Base-by-base conservation (phyloP, 2,797 vertebrate species). In the Strix occidentalis region DNA sequence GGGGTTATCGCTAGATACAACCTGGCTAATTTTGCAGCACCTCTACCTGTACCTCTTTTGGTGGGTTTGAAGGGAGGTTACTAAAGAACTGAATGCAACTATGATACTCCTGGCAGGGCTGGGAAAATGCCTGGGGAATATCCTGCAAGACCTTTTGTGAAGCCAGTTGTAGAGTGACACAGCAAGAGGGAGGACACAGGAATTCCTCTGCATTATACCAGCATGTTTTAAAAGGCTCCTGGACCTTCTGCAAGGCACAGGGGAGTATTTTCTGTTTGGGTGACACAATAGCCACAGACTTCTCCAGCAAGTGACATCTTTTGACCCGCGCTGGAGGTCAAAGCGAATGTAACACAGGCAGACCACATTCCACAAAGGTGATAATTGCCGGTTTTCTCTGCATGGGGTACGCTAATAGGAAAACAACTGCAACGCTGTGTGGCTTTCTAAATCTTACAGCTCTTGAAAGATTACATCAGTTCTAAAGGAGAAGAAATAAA, bases 321-420 rank as follows among this genome's bases (percentile, higher is more conserved):
- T 92, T 97, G 97, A 98, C 98, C 98, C 91, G 39, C 58, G 87
- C 96, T 97, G 97, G 97, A 98, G 98, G 98, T 98, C 98, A 98
- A 98, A 98, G 98, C 78, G 97, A 98, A 98, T 97, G 98, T 98
- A 98, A 97, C 98, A 98, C 98, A 54, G 98, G 97, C 98, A 96
- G 98, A 95, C 97, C 96, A 98, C 98, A 98, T 99, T 99, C 98
- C 98, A 98, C 97, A 80, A 95, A 98, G 98, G 98, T 98, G 99
- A 98, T 98, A 98, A 99, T 98, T 98, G 97, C 98, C 96, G 96
- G 95, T 97, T 98, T 96, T 98, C 98, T 97, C 98, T 92, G 97
- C 98, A 91, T 98, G 98, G 98, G 98, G 98, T 97, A 97, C 88
- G 71, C 97, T 98, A 96, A 97, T 92, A 71, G 97, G 97, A 98